Conservation (phyloP, 2,113 vertebrate species). For the Bubo scandiacus region DNA sequence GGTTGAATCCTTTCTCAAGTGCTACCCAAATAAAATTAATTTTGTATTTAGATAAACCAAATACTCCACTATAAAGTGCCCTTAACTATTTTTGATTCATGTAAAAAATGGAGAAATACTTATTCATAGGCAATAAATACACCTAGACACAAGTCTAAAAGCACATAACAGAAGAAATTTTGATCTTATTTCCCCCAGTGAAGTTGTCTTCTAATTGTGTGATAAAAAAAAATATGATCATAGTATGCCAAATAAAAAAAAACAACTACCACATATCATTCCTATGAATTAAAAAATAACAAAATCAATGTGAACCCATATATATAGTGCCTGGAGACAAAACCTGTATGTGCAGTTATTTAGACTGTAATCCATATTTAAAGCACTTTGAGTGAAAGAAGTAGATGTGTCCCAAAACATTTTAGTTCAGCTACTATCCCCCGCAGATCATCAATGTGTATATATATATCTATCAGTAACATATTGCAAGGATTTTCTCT, state of each 20-base stretch:
- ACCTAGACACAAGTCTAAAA: neutral
- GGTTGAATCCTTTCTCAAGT: neutral
- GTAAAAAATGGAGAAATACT: neutral
- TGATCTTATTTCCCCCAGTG: neutral
- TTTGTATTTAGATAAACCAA: neutral
- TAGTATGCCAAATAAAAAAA: neutral
- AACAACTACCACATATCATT: neutral
- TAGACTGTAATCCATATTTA: neutral
- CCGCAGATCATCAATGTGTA: neutral
- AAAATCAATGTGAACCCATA: neutral
- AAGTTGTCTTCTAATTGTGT: neutral
- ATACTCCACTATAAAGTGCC: accelerated
- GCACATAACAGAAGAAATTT: neutral
- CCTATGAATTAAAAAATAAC: neutral
- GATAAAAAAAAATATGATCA: neutral
- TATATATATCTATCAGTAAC: neutral
- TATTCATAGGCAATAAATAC: neutral
- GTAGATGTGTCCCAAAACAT: neutral
- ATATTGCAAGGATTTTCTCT: neutral
- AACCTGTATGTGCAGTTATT: neutral
- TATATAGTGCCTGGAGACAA: neutral
- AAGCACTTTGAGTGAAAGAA: neutral
- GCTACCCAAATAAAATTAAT: neutral
- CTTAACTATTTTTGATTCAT: neutral
- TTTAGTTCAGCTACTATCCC: neutral